Percentiles rank a stretch among this genome's conserved stretches.
Evolutionary conservation across 2,797 vertebrate species (phyloP).

Genomic region (Hoplostethus atlanticus): DNA sequence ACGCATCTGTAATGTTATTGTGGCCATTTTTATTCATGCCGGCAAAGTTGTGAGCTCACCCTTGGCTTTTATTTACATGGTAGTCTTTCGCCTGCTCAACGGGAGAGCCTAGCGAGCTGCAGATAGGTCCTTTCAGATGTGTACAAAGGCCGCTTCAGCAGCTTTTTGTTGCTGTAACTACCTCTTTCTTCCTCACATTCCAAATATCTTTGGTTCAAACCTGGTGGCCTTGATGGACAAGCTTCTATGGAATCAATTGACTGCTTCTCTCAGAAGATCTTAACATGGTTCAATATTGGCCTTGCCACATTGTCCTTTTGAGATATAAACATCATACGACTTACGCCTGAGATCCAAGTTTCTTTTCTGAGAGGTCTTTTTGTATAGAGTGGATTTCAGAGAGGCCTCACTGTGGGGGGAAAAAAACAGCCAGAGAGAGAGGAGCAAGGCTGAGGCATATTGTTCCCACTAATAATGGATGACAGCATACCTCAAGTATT

Average conservation of each 20-base stretch:
- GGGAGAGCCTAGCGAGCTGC: slow-evolving; percentile 79
- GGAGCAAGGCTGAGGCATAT: slow-evolving; percentile 69
- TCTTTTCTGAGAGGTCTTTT: slow-evolving; percentile 80
- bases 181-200: slow-evolving; percentile 85
- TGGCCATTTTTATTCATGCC: slow-evolving; percentile 78
- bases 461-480: slow-evolving; percentile 74
- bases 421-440: slow-evolving; percentile 59
- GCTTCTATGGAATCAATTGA: slow-evolving; percentile 85
- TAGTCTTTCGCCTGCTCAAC: slow-evolving; percentile 78
- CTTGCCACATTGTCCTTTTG: slow-evolving; percentile 85
- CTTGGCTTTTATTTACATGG: slow-evolving; percentile 84
- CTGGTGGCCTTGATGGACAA: slow-evolving; percentile 86
- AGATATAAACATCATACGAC: slow-evolving; percentile 84
- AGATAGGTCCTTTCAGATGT: slow-evolving; percentile 81
- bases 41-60: slow-evolving; percentile 81
- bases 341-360: slow-evolving; percentile 81
- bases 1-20: slow-evolving; percentile 79
- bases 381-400: slow-evolving; percentile 80
- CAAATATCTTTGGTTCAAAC: slow-evolving; percentile 86
- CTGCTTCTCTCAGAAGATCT: slow-evolving; percentile 83
- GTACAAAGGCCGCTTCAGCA: slow-evolving; percentile 82
- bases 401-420: slow-evolving; percentile 61
- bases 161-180: slow-evolving; percentile 85
- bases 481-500: slow-evolving; percentile 66
- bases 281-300: slow-evolving; percentile 84